A percentile compares a stretch with the other conserved stretches of the same genome.
These are phyloP conservation scores for Cyanoderma ruficeps DNA, from an alignment of 2,113 vertebrate species.

Conservation along the genomic window DNA sequence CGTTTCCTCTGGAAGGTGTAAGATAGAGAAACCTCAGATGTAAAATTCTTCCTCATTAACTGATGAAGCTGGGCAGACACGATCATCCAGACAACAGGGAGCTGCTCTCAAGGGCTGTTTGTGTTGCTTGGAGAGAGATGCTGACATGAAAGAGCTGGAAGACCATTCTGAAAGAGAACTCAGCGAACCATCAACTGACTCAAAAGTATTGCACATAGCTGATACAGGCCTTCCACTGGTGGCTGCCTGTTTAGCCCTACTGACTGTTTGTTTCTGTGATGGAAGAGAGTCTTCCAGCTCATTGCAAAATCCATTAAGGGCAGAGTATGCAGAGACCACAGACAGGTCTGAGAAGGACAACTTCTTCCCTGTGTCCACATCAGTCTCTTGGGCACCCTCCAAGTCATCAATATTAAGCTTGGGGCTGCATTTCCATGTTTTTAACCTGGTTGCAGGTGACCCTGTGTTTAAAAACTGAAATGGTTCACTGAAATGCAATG, in stretches of 20 bases:
- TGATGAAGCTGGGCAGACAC: background rate
- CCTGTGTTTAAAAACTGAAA: slow-evolving; percentile 31
- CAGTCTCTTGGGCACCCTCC: slow-evolving; percentile 87
- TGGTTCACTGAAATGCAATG: slow-evolving; percentile 60
- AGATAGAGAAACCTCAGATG: slow-evolving; percentile 31
- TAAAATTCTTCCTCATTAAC: slow-evolving; percentile 64
- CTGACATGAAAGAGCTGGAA: slow-evolving; percentile 5
- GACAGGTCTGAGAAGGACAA: slow-evolving; percentile 84
- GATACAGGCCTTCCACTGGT: slow-evolving; percentile 61
- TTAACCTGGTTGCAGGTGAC: slow-evolving; percentile 24
- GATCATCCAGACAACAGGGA: background rate
- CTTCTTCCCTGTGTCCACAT: slow-evolving; percentile 89
- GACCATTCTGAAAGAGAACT: slow-evolving; percentile 51
- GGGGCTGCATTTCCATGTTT: slow-evolving; percentile 67
- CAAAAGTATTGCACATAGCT: slow-evolving; percentile 30
- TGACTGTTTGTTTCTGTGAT: background rate
- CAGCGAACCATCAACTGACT: slow-evolving; percentile 6
- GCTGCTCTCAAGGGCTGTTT: background rate
- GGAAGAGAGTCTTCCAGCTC: slow-evolving; percentile 26
- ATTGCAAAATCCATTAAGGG: slow-evolving; percentile 69
- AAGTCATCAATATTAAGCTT: slow-evolving; percentile 82
- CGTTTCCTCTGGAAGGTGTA: fast-evolving
- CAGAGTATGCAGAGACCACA: slow-evolving; percentile 87
- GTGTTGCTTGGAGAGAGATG: background rate
- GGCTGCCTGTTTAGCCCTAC: background rate